Percentiles rank a stretch among this genome's conserved stretches.
phyloP scores from a whole-genome alignment of 2,888 invertebrate species.

The Psococerastis gibbosa region DNA sequence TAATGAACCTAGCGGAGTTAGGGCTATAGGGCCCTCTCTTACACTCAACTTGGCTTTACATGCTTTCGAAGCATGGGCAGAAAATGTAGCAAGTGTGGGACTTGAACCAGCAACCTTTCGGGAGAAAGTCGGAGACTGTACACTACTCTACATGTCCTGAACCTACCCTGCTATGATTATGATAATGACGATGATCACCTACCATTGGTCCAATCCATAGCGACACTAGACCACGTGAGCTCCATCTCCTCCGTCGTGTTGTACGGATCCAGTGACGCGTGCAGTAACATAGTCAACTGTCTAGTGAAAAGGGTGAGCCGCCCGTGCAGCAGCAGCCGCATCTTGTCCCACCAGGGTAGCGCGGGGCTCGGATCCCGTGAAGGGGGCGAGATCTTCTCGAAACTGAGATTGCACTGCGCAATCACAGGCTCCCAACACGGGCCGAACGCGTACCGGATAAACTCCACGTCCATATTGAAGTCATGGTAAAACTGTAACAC shows the following conservation, averaged over 20 bases:
- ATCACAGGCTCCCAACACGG: constrained; percentile 98
- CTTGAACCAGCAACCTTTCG: too few species aligned
- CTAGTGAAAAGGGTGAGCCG: constrained; percentile 72
- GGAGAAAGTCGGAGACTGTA: too few species aligned
- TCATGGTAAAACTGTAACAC: constrained; percentile 76
- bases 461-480: constrained; percentile 79
- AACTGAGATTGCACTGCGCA: constrained; percentile 69
- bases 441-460: constrained; percentile 86
- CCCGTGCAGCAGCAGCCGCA: constrained; percentile 80
- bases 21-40: too few species aligned
- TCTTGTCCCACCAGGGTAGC: constrained; percentile 95
- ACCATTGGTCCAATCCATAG: constrained; percentile 93
- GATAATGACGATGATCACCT: constrained; percentile 15
- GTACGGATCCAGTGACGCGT: constrained; percentile 94
- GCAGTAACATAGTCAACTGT: constrained; percentile 76
- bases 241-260: constrained; percentile 99
- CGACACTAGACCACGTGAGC: constrained; percentile 81
- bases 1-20: too few species aligned
- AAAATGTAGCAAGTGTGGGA: too few species aligned
- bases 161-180: too few species aligned
- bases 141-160: too few species aligned
- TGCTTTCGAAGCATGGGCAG: too few species aligned
- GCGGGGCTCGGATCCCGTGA: constrained; percentile 87
- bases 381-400: constrained; percentile 71
- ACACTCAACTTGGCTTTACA: too few species aligned